phyloP scores from a whole-genome alignment of 2,888 invertebrate species.

The Drosophila incognita region DNA sequence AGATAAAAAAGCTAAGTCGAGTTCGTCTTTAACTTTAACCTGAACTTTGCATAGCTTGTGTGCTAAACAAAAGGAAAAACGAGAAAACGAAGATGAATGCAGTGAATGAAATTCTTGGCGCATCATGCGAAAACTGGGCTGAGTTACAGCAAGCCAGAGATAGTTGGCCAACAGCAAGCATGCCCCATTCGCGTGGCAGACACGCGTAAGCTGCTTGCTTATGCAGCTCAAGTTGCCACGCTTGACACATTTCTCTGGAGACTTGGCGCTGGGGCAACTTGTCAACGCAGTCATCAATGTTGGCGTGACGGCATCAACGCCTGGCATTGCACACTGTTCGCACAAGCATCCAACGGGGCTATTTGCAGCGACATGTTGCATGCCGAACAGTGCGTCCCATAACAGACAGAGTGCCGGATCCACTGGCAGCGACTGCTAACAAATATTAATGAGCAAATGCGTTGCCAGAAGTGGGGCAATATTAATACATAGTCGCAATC shows the following conservation, averaged over 20 bases:
- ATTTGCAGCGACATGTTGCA: conserved; percentile 50
- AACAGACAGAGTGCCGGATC: conserved; percentile 15
- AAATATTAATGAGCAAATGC: conserved; percentile 82
- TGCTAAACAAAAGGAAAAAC: not conserved
- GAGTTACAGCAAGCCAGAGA: conserved; percentile 21
- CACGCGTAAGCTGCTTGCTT: conserved; percentile 68
- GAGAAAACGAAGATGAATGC: not conserved
- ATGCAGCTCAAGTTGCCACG: conserved; percentile 76
- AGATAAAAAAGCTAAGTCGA: conserved; percentile 43
- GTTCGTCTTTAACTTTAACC: conserved; percentile 44
- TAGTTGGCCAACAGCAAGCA: conserved; percentile 27
- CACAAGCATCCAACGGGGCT: conserved; percentile 37
- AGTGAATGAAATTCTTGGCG: conserved; percentile 27
- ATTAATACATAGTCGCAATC: not conserved
- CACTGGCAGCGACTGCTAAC: conserved; percentile 50
- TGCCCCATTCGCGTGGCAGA: conserved; percentile 23
- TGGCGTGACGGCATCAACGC: conserved; percentile 65
- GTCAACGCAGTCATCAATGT: conserved; percentile 79
- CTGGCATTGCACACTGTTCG: conserved; percentile 63
- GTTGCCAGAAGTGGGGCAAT: not conserved
- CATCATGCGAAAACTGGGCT: conserved; percentile 43
- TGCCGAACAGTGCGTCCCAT: conserved; percentile 53
- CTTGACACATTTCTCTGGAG: conserved; percentile 76
- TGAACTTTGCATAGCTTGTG: conserved; percentile 60
- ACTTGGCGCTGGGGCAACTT: conserved; percentile 59